A percentile compares a stretch with the other conserved stretches of the same genome.
Conservation (phyloP, 2,113 vertebrate species). For the Chaetodon auriga region DNA sequence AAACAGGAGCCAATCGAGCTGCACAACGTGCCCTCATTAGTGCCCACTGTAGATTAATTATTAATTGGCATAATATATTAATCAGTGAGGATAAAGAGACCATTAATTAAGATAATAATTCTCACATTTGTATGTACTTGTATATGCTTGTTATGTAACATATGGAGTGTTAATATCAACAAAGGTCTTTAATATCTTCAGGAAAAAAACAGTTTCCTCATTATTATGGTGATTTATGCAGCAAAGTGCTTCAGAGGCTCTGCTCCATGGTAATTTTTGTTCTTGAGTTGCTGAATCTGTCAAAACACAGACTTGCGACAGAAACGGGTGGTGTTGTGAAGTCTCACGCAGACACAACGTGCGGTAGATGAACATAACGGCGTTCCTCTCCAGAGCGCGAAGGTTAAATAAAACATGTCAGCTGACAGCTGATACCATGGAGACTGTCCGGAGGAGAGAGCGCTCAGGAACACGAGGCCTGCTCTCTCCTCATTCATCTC, state of each 20-base stretch:
- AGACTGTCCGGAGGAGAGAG: conserved; percentile 57
- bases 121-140: neutral
- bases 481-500: conserved; percentile 32
- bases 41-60: neutral
- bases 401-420: conserved; percentile 71
- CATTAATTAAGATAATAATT: neutral
- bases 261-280: neutral
- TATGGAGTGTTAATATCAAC: neutral
- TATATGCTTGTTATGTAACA: neutral
- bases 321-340: neutral
- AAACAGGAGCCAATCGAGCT: neutral
- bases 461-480: conserved; percentile 25
- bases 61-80: neutral
- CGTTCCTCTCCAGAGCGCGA: conserved; percentile 36
- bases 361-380: conserved; percentile 29
- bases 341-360: conserved; percentile 21
- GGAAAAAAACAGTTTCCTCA: neutral
- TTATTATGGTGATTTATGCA: conserved; percentile 15
- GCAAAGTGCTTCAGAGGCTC: neutral
- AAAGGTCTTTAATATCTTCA: neutral
- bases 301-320: conserved; percentile 1
- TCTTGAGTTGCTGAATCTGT: neutral
- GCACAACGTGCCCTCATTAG: neutral
- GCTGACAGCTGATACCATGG: conserved; percentile 74
- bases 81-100: neutral